phyloP scores from a whole-genome alignment of 2,113 vertebrate species.

The Pedionomus torquatus region DNA sequence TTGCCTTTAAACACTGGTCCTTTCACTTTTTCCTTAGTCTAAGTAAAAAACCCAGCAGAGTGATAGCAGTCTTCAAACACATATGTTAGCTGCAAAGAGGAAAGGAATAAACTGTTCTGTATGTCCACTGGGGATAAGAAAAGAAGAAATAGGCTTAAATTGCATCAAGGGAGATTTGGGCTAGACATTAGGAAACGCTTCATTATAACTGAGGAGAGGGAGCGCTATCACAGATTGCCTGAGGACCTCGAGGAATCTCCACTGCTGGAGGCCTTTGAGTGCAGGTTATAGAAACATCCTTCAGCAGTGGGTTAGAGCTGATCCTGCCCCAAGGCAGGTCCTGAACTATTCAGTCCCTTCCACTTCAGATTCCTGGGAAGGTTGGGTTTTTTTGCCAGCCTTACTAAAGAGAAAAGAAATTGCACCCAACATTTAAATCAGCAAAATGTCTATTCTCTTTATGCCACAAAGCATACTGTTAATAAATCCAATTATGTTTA shows the following conservation, averaged over 20 bases:
- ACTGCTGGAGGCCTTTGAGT: neutral
- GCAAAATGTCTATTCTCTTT: neutral
- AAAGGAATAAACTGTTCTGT: neutral
- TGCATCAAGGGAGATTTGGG: neutral
- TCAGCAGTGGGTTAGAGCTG: neutral
- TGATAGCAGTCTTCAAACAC: neutral
- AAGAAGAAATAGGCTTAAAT: slow-evolving; percentile 1
- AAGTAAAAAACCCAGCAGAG: neutral
- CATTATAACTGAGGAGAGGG: neutral
- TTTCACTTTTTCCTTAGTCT: too few relatives aligned
- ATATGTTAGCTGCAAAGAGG: neutral
- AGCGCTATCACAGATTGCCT: neutral
- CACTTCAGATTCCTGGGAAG: neutral
- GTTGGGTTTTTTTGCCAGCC: neutral
- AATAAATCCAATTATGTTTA: slow-evolving; percentile 59
- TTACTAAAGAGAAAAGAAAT: neutral
- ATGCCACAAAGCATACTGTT: neutral
- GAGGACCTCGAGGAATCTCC: neutral
- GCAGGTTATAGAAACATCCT: neutral
- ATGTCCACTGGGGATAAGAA: neutral
- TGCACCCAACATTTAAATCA: neutral
- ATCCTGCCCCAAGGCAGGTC: neutral
- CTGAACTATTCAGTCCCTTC: neutral
- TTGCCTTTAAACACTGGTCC: too few relatives aligned
- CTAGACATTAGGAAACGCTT: slow-evolving; percentile 1